A percentile compares a stretch with the other conserved stretches of the same genome.
Evolutionary conservation across 2,888 invertebrate species (phyloP).

Genomic region (Diplolepis rosae): DNA sequence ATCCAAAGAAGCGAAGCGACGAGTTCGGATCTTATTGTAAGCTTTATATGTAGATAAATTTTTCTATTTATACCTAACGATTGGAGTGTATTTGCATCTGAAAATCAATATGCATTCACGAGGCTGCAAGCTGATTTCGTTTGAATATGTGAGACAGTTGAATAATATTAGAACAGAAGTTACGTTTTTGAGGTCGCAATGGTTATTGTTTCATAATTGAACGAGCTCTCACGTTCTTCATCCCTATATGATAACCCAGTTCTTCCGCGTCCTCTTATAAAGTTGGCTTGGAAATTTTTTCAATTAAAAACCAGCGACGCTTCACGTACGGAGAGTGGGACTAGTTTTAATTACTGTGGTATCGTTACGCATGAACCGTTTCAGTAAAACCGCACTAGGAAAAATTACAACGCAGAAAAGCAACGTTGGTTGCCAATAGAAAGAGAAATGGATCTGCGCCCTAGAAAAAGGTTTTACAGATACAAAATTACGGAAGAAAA

Average conservation of each 20-base stretch:
- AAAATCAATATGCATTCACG: slow-evolving; percentile 2
- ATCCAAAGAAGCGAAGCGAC: too few species aligned
- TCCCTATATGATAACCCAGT: slow-evolving; percentile 35
- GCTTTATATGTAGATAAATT: too few species aligned
- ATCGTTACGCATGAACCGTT: slow-evolving; percentile 66
- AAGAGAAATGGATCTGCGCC: background rate
- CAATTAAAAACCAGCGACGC: slow-evolving; percentile 65
- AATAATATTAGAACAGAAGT: slow-evolving; percentile 53
- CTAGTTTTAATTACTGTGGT: slow-evolving; percentile 70
- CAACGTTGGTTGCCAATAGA: background rate
- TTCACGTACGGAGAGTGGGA: slow-evolving; percentile 46
- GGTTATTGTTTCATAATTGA: slow-evolving; percentile 65
- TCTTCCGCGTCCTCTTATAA: slow-evolving; percentile 38
- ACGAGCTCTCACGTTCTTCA: slow-evolving; percentile 39
- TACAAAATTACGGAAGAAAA: background rate
- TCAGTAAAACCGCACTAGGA: slow-evolving; percentile 49
- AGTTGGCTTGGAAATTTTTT: slow-evolving; percentile 69
- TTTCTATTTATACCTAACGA: slow-evolving; percentile 32
- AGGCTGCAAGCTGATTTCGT: background rate
- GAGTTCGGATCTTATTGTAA: too few species aligned
- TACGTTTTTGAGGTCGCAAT: slow-evolving; percentile 46
- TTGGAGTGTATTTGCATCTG: slow-evolving; percentile 34
- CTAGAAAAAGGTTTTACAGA: slow-evolving; percentile 3
- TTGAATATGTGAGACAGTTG: slow-evolving; percentile 20
- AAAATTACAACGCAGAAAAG: slow-evolving; percentile 30